A percentile compares a stretch with the other conserved stretches of the same genome.
Evolutionary conservation across 2,888 invertebrate genomes (phyloP).

Genomic region (Nomada hirtipes): DNA sequence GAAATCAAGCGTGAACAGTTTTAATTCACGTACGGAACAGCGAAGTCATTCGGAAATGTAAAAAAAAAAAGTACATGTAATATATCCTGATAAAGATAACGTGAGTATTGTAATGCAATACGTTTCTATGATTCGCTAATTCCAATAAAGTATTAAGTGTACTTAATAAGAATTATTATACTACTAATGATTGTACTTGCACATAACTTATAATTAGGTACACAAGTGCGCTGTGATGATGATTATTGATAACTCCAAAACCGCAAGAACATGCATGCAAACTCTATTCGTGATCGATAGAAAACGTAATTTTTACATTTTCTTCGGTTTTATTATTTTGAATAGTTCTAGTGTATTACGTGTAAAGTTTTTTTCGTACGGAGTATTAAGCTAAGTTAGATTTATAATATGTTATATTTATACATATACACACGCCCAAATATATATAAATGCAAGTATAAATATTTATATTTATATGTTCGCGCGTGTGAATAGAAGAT

Average conservation of each 20-base stretch:
- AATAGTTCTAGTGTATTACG: conserved; percentile 46
- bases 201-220: conserved; percentile 51
- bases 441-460: conserved; percentile 33
- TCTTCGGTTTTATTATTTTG: conserved; percentile 43
- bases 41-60: conserved; percentile 59
- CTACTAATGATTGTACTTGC: conserved; percentile 47
- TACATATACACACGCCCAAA: conserved; percentile 7
- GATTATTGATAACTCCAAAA: conserved; percentile 46
- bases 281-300: conserved; percentile 38
- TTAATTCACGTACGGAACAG: conserved; percentile 74
- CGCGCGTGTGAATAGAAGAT: conserved; percentile 47
- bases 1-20: conserved; percentile 79
- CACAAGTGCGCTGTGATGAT: conserved; percentile 57
- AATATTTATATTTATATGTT: conserved; percentile 43
- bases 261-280: conserved; percentile 48
- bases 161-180: conserved; percentile 34
- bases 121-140: conserved; percentile 9
- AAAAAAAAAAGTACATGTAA: conserved; percentile 25
- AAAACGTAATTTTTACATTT: conserved; percentile 45
- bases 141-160: conserved; percentile 32
- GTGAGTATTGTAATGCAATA: conserved; percentile 37
- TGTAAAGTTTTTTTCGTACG: conserved; percentile 53
- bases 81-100: conserved; percentile 28
- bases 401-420: conserved; percentile 34
- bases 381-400: conserved; percentile 29